phyloP scores from a whole-genome alignment of 1,140 invertebrate genomes.

The Steinernema feltiae region DNA sequence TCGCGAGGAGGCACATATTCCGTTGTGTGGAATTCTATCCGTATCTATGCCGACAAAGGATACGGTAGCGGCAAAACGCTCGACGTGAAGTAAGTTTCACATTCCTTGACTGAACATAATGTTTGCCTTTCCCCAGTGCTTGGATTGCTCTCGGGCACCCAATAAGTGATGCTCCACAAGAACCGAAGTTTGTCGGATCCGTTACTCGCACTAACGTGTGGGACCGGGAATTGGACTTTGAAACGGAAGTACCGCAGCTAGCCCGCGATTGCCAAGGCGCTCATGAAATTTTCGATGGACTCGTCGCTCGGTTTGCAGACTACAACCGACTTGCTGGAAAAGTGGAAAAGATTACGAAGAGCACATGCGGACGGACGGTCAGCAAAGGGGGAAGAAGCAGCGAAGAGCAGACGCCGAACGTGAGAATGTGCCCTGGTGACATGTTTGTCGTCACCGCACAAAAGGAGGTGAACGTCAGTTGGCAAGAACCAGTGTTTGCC shows the following conservation, averaged over 20 bases:
- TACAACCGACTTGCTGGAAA: slow-evolving; percentile 69
- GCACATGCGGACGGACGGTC: slow-evolving; percentile 62
- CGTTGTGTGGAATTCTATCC: slow-evolving; percentile 52
- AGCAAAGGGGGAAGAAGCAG: slow-evolving; percentile 59
- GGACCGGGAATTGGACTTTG: slow-evolving; percentile 79
- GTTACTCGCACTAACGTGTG: slow-evolving; percentile 89
- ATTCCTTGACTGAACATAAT: slow-evolving; percentile 51
- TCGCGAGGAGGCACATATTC: slow-evolving; percentile 66
- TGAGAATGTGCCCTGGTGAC: slow-evolving; percentile 83
- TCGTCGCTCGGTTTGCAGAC: slow-evolving; percentile 82
- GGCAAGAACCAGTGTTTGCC: slow-evolving; percentile 84
- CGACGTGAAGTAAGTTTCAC: slow-evolving; percentile 76
- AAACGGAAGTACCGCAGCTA: slow-evolving; percentile 76
- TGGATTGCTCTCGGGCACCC: slow-evolving; percentile 87
- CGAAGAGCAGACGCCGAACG: slow-evolving; percentile 76
- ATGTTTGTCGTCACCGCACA: slow-evolving; percentile 86
- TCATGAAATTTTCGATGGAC: slow-evolving; percentile 76
- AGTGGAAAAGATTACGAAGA: slow-evolving; percentile 53
- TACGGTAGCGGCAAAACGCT: slow-evolving; percentile 65
- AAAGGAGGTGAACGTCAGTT: slow-evolving; percentile 80
- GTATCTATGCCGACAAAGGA: slow-evolving; percentile 48
- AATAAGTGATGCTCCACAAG: slow-evolving; percentile 55
- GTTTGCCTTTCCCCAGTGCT: slow-evolving; percentile 63
- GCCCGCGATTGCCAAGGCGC: slow-evolving; percentile 65
- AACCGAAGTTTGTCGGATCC: slow-evolving; percentile 75